Conservation (phyloP, 1,140 invertebrate genomes). For the Euura lappo region DNA sequence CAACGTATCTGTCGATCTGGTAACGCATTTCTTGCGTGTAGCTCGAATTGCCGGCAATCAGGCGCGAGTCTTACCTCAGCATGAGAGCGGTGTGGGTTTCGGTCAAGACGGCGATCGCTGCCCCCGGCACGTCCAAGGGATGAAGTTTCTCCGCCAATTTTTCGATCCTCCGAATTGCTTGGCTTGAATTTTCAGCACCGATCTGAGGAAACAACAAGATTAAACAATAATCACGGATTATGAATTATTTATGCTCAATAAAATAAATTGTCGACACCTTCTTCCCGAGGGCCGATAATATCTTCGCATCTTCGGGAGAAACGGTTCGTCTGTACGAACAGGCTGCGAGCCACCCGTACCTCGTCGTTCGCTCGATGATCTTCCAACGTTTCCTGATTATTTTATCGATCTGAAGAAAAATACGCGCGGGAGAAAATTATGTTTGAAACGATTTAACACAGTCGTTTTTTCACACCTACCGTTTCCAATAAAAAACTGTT, state of each 20-base stretch:
- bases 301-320: slow-evolving; percentile 14
- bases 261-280: slow-evolving; percentile 15
- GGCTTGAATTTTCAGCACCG: slow-evolving; percentile 21
- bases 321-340: slow-evolving; percentile 16
- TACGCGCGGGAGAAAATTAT: background rate
- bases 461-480: background rate
- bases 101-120: slow-evolving; percentile 14
- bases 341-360: slow-evolving; percentile 23
- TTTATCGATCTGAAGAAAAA: slow-evolving; percentile 22
- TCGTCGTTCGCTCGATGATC: slow-evolving; percentile 22
- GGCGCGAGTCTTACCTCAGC: slow-evolving; percentile 13
- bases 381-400: slow-evolving; percentile 24
- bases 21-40: background rate
- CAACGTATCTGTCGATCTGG: background rate
- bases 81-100: slow-evolving; percentile 23
- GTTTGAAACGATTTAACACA: background rate
- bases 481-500: slow-evolving; percentile 5
- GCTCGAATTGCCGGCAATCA: background rate
- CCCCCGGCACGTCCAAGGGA: slow-evolving; percentile 17
- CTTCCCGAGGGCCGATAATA: slow-evolving; percentile 15
- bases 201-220: slow-evolving; percentile 8
- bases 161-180: slow-evolving; percentile 17
- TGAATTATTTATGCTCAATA: too few relatives aligned
- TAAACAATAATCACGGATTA: too few relatives aligned
- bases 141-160: slow-evolving; percentile 16